Percentiles rank a stretch among this genome's conserved stretches.
Conservation (phyloP, 1,140 invertebrate species). For the Drosophila kurseongensis region DNA sequence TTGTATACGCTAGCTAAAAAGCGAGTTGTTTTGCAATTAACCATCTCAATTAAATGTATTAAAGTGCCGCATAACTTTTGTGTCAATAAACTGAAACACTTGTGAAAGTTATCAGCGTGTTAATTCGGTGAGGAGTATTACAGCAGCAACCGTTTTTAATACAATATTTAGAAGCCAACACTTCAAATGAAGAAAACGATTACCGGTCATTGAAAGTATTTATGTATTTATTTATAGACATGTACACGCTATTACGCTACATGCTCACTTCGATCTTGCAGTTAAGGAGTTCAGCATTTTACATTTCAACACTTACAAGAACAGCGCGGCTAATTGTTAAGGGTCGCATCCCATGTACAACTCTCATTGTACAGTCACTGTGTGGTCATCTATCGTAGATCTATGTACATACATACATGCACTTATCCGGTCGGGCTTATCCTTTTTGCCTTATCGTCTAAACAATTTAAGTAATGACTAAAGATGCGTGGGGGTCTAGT, state of each 20-base stretch:
- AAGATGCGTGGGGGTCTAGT: slow-evolving; percentile 44
- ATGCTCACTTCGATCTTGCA: slow-evolving; percentile 49
- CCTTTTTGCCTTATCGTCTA: slow-evolving; percentile 40
- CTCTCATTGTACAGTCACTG: slow-evolving; percentile 47
- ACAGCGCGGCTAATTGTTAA: slow-evolving; percentile 60
- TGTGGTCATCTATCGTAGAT: slow-evolving; percentile 51
- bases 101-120: slow-evolving; percentile 25
- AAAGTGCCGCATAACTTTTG: slow-evolving; percentile 55
- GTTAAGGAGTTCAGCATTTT: slow-evolving; percentile 79
- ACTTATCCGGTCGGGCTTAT: slow-evolving; percentile 32
- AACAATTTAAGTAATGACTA: slow-evolving; percentile 73
- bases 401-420: slow-evolving; percentile 62
- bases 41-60: slow-evolving; percentile 59
- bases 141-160: neutral
- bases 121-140: too few relatives aligned
- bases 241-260: slow-evolving; percentile 29
- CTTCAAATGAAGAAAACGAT: neutral
- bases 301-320: slow-evolving; percentile 70
- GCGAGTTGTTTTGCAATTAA: slow-evolving; percentile 49
- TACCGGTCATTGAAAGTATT: slow-evolving; percentile 37
- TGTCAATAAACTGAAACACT: slow-evolving; percentile 66
- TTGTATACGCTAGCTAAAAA: slow-evolving; percentile 45
- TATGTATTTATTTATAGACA: slow-evolving; percentile 65
- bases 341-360: slow-evolving; percentile 66
- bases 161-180: too few relatives aligned